Base-by-base conservation (phyloP, 1,140 invertebrate species). In the Cryptotermes secundus region DNA sequence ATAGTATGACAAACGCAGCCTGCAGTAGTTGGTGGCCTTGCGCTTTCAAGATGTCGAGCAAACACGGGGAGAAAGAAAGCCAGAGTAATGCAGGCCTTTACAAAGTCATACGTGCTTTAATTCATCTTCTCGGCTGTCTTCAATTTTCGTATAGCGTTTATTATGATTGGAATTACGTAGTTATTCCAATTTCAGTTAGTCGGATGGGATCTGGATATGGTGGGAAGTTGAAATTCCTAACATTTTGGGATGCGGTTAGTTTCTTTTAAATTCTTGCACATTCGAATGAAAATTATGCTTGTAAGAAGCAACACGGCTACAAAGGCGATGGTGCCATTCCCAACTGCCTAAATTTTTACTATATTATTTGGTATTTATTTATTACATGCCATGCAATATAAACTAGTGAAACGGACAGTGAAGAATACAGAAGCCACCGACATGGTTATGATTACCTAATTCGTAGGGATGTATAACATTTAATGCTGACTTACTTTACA, bases 211-310 rank as follows among this genome's bases (percentile, higher is more conserved):
- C 84, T 6, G 89, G 88, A 42, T 92, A 89, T 88, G 95, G 94
- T 84, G 95, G 95, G 86, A 97, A 97, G 90, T 94, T 97, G 85
- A 97, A 97, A 91, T 98, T 95, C 90, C 91, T 97, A 84, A 97
- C 96, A 35, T 96, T 95, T 87, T 94, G 95, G 92, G 91, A 96
- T 92, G 95, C 94, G 90, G 96, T 97, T 92, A 93, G 94, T 93
- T 90, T 88, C 80, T 34, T 38, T 34, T 34, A 35, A 81, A 49
- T 34, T 24, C 19, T 19, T 4, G 1, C 34, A 81, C 7, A 81
- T 81, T 81, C 1, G 12, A 16, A 12, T 80, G n/a, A 80, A 34
- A 3, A 80, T 12, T 80, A 34, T 6, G n/a, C 6, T 81, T 81
- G 2, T 81, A 31, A 72, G 31, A 9, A 72, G 16, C 59, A 72